Evolutionary conservation across 2,797 vertebrate species (phyloP).

Genomic region (Eulemur coronatus): DNA sequence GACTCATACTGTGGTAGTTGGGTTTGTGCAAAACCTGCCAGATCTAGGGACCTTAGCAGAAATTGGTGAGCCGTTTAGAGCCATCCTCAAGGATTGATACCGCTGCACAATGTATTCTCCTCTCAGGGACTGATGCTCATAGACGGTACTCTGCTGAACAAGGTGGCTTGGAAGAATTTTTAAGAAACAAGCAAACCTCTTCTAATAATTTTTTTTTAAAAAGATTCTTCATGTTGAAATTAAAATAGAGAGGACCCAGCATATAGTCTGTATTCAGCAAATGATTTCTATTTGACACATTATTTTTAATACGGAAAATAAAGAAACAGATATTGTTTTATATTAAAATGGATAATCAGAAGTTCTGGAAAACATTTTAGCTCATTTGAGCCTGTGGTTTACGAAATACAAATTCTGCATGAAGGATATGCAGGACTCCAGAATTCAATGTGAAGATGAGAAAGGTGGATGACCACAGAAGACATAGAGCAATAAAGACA

Average conservation of each 20-base stretch:
- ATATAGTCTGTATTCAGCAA: not conserved
- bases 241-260: not conserved
- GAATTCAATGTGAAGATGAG: not conserved
- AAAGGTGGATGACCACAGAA: not conserved
- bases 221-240: not conserved
- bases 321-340: not conserved
- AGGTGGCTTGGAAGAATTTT: not conserved
- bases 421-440: not conserved
- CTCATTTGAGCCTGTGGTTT: not conserved
- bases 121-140: not conserved
- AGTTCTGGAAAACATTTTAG: not conserved
- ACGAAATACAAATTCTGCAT: not conserved
- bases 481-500: not conserved
- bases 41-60: not conserved
- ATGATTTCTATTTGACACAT: not conserved
- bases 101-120: not conserved
- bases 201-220: not conserved
- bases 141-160: not conserved
- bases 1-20: not conserved
- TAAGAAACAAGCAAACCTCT: not conserved
- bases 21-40: not conserved
- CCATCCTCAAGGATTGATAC: not conserved
- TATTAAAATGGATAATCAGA: not conserved
- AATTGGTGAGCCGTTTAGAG: not conserved
- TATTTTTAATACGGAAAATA: constrained; percentile 18